Base-by-base conservation (phyloP, 2,113 vertebrate genomes). In the Epinephelus cyanopodus region DNA sequence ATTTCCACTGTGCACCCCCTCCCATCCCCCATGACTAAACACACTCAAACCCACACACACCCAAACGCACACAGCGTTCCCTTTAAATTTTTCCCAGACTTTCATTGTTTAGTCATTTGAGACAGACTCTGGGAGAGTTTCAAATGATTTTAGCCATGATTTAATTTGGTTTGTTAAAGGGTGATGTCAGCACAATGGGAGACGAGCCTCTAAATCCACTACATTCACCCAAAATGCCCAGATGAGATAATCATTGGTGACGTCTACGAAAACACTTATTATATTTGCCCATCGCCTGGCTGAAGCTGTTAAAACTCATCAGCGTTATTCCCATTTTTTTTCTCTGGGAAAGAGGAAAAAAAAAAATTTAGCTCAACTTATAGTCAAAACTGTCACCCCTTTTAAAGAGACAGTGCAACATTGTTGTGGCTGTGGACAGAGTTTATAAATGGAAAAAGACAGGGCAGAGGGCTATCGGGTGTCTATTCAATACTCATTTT, bases 301-400 rank as follows among this genome's bases (percentile, higher is more conserved):
- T 97, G 96, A 96, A 97, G 95, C 97, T 97, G 97, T 95, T 97
- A 95, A 96, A 96, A 96, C 95, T 95, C 95, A 97, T 97, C 96
- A 97, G 95, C 62, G 95, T 98, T 97, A 96, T 95, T 94, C 93
- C 61, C 89, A 29, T 86, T 94, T 92, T 87, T 83, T 87, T 86
- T 80, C 82, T 93, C 93, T 94, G 93, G 93, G 95, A 95, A 93
- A 89, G 74, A 84, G 89, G 65, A 85, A 82, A 91, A 92, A 84
- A 91, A 87, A 84, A 53, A n/a, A n/a, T n/a, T 62, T 67, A 77
- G 92, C 89, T 80, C 79, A 90, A 95, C 93, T 94, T 94, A 93
- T 90, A 91, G 87, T 88, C 72, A 90, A 90, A 94, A 94, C 83
- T 78, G 91, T 90, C 86, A 77, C 61, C 76, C 80, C 86, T 74